phyloP scores from a whole-genome alignment of 2,797 vertebrate species.

The Alosa sapidissima region DNA sequence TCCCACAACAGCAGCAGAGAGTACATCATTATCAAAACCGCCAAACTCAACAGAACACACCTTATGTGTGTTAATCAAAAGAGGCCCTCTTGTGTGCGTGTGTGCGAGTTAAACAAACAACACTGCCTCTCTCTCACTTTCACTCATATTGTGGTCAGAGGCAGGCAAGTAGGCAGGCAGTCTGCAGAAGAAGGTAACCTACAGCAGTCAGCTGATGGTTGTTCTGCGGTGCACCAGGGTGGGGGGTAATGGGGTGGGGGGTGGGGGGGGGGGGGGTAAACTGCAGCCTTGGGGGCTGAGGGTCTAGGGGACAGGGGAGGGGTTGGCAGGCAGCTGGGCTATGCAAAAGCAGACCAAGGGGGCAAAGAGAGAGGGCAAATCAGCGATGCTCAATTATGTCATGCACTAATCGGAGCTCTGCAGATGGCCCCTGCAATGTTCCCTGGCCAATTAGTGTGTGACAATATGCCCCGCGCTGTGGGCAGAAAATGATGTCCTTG shows the following conservation, averaged over 20 bases:
- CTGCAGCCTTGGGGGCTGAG: slow-evolving; percentile 31
- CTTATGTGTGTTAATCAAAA: slow-evolving; percentile 11
- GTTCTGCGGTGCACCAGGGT: slow-evolving; percentile 20
- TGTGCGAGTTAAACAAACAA: not conserved
- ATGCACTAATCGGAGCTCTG: slow-evolving; percentile 38
- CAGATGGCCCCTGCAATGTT: slow-evolving; percentile 44
- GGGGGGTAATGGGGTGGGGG: not conserved
- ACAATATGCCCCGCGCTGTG: slow-evolving; percentile 23
- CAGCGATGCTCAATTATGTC: slow-evolving; percentile 40
- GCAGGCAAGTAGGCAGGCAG: not conserved
- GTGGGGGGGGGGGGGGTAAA: not conserved
- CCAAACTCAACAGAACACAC: not conserved
- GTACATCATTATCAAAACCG: slow-evolving; percentile 16
- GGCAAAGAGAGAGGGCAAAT: slow-evolving; percentile 36
- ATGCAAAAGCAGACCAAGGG: slow-evolving; percentile 16
- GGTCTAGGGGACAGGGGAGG: slow-evolving; percentile 12
- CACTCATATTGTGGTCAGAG: slow-evolving; percentile 1
- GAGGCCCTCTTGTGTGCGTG: not conserved
- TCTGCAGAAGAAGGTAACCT: slow-evolving; percentile 23
- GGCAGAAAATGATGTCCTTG: slow-evolving; percentile 35
- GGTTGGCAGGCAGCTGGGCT: slow-evolving; percentile 24
- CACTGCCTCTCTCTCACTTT: slow-evolving; percentile 22
- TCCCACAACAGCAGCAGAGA: not conserved
- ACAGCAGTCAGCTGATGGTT: slow-evolving; percentile 40
- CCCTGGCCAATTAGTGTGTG: slow-evolving; percentile 41